phyloP scores from a whole-genome alignment of 2,797 vertebrate genomes.

The Meda fulgida region DNA sequence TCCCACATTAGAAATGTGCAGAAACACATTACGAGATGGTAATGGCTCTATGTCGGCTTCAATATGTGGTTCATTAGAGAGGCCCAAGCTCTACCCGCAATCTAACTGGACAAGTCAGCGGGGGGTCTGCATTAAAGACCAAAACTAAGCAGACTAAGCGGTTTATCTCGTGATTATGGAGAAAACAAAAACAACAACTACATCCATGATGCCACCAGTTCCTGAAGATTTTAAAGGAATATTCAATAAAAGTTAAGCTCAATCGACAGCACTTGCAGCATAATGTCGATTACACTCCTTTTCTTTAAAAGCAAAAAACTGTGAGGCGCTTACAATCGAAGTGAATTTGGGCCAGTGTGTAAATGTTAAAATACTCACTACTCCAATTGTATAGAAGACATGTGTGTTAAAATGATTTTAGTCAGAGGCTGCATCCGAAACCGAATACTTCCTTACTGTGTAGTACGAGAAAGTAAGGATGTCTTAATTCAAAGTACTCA shows the following conservation, averaged over 20 bases:
- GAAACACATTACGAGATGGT: conserved; percentile 32
- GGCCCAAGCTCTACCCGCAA: conserved; percentile 38
- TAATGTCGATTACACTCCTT: background rate
- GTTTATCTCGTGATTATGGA: conserved; percentile 49
- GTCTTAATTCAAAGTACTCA: background rate
- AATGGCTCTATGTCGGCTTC: conserved; percentile 26
- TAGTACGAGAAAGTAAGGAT: background rate
- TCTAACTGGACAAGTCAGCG: conserved; percentile 36
- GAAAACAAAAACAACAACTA: conserved; percentile 28
- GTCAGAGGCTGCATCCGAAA: background rate
- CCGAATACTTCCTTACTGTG: background rate
- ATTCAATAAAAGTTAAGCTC: background rate
- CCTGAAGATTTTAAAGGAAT: background rate
- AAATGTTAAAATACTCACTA: background rate
- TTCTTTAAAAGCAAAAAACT: background rate
- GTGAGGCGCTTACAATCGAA: background rate
- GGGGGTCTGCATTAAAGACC: conserved; percentile 47
- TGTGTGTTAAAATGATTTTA: background rate
- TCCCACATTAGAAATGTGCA: conserved; percentile 32
- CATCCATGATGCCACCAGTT: conserved; percentile 4
- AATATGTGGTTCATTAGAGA: background rate
- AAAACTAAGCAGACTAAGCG: conserved; percentile 55
- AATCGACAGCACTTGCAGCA: background rate
- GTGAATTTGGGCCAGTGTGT: background rate
- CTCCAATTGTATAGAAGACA: background rate